Percentiles rank a stretch among this genome's conserved stretches.
phyloP scores from a whole-genome alignment of 2,888 invertebrate species.

The Latheticus oryzae region DNA sequence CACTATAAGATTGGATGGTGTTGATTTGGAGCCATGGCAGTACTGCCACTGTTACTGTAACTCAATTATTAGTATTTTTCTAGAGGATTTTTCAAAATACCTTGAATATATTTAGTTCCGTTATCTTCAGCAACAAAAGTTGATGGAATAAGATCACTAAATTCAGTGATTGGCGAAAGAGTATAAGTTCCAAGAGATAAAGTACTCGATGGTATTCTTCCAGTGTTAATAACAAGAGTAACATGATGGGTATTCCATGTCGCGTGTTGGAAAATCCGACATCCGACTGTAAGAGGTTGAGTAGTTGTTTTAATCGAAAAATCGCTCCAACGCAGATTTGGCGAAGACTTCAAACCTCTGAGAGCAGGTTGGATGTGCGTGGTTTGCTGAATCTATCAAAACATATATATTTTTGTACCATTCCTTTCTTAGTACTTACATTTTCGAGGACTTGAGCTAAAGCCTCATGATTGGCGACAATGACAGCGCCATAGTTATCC shows the following conservation, averaged over 20 bases:
- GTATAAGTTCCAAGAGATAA: conserved; percentile 72
- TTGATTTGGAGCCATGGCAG: conserved; percentile 80
- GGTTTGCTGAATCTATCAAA: conserved; percentile 74
- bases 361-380: conserved; percentile 76
- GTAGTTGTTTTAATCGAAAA: conserved; percentile 69
- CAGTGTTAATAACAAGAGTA: conserved; percentile 75
- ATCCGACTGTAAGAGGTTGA: conserved; percentile 72
- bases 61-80: neutral
- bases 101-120: conserved; percentile 76
- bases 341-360: conserved; percentile 77
- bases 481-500: conserved; percentile 91
- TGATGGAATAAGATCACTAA: conserved; percentile 81
- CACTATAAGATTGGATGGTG: conserved; percentile 78
- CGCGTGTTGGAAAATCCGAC: conserved; percentile 80
- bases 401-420: neutral
- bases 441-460: conserved; percentile 89
- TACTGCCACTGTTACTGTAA: conserved; percentile 80
- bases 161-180: conserved; percentile 81
- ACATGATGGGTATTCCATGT: conserved; percentile 80
- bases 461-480: conserved; percentile 90
- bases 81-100: too few species aligned
- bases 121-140: conserved; percentile 68
- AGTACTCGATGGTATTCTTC: conserved; percentile 69
- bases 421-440: conserved; percentile 66
- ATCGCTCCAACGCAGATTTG: conserved; percentile 80